Evolutionary conservation across 2,797 vertebrate genomes (phyloP), one percentile per base, ranked within the genome.

Genomic region (Odontamblyopus lacepedii): DNA sequence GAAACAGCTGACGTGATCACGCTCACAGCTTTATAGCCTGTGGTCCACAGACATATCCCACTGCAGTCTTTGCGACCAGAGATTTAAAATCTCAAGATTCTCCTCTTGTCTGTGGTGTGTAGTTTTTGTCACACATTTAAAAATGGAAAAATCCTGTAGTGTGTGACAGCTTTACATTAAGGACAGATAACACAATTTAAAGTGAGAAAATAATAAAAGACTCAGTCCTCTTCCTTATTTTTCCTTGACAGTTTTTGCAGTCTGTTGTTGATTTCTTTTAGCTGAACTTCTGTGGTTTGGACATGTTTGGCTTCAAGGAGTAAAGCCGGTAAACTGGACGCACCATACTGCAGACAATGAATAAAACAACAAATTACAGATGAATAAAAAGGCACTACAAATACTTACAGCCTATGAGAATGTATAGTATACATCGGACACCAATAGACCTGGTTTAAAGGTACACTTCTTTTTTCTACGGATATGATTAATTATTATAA

Each of bases 291-390:
- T 4, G 73, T 16, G 2, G 44, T 1, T 7, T 79, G 75, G 35
- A 80, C 0, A 0, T 63, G 38, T 13, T 73, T 83, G 0, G 78
- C 44, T 71, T 89, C 84, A 67, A 87, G 0, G 0, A 89, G 64
- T 60, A 91, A 79, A 73, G 87, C 89, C 0, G 86, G 68, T 48
- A 90, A 56, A 55, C 88, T 90, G 78, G 87, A 82, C 0, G 69
- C 75, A 2, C 83, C 90, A 0, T 86, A 92, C 90, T 92, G 76
- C 12, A 80, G 35, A 63, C 19, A 48, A 26, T 26, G 55, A 27
- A 57, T 1, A 18, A 48, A 38, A 65, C 0, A 64, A 5, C 8
- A 12, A 18, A 11, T 60, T 18, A 60, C n/a, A 63, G 61, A 48
- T 15, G 23, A 41, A 32, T 18, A 62, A 62, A 38, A 64, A 26